Base-by-base conservation (phyloP, 2,888 invertebrate species). In the Keiferia lycopersicella region DNA sequence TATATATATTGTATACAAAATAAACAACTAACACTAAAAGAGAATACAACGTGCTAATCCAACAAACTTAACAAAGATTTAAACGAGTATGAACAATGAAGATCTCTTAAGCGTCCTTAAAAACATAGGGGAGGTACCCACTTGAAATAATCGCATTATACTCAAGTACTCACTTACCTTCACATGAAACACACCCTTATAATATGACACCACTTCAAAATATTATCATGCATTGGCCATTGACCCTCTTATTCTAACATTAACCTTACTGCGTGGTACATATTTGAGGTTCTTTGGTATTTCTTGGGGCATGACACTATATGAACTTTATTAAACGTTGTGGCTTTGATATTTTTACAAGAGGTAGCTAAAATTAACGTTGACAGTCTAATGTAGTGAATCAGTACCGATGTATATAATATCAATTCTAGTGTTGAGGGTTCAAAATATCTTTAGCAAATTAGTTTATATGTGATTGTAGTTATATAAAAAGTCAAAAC, bases 221-320 rank as follows among this genome's bases (percentile, higher is more conserved):
- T 76, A 78, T 82, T 78, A 84, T 86, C 85, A 72, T 74, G 2
- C 76, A 79, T 79, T 70, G 77, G 82, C 82, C 82, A 88, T 87
- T 86, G 86, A 85, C 87, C 83, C 84, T 45, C 45, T 48, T 22
- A 53, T 1, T 26, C 18, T 53, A 11, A 20, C 6, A 53, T 26
- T 14, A 53, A 16, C 8, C 16, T 22, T 53, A 20, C 18, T 10
- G 18, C n/a, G n/a, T 18, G 48, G 18, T 18, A 12, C 20, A 51
- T 20, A 20, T 51, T 20, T 51, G 51, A 56, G 3, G 7, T 8
- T 7, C 4, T 50, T 50, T 50, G 18, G 8, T 50, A 20, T 50
- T 18, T 16, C 16, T 1, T 14, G n/a, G n/a, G n/a, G n/a, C n/a
- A n/a, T n/a, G n/a, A n/a, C n/a, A n/a, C n/a, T n/a, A n/a, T n/a